Evolutionary conservation across 1,140 invertebrate species (phyloP), one percentile per base, ranked within the genome.

Genomic region (Apis laboriosa): DNA sequence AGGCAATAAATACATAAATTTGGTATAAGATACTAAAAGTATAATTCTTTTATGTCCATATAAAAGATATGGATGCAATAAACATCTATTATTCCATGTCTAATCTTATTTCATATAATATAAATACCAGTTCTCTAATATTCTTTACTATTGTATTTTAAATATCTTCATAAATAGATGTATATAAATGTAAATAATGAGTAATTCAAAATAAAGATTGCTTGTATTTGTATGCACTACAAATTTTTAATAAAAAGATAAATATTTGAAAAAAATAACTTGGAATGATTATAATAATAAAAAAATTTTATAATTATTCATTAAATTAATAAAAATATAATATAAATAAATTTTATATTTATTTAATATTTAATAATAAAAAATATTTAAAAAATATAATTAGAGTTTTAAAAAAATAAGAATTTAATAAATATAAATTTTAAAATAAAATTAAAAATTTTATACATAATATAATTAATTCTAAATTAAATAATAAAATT

Each of bases 101-200:
- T 80, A 70, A 68, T 84, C 77, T 70, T 1, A 63, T 53, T 70
- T 55, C 9, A 61, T 2, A 75, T 58, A 74, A 61, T 80, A 61
- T 68, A 51, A 43, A n/a, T 63, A 56, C n/a, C n/a, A 55, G 21
- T 67, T 34, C 67, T 17, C 56, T 19, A 55, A 34, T 43, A 21
- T 13, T 66, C 43, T 61, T 21, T n/a, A 58, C 34, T 78, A n/a
- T n/a, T 2, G 12, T 21, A 78, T 60, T 63, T 63, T 8, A 71
- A 64, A n/a, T 34, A 9, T 5, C n/a, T 43, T 24, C 73, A 55
- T n/a, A 68, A 68, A 70, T 53, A 55, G 34, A 9, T n/a, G 2
- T 49, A 0, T 66, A 12, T 34, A 24, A 63, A 55, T 28, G 19
- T 51, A 64, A 55, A 77, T 49, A 67, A 51, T 70, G 64, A 77